Evolutionary conservation across 2,797 vertebrate genomes (phyloP).

Genomic region (Chloroceryle amazona): DNA sequence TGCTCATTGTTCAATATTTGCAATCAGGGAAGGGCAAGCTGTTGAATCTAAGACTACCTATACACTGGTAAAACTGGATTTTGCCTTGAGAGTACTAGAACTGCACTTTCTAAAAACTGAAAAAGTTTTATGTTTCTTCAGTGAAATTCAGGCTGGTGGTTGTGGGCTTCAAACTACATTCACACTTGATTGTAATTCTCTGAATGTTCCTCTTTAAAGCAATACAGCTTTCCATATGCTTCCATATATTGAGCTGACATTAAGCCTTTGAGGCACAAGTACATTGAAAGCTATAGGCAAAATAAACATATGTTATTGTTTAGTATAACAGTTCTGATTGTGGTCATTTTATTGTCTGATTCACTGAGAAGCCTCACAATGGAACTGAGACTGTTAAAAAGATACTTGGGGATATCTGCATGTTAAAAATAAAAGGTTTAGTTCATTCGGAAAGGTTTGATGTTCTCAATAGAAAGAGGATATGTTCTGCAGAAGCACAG

Average conservation of each 20-base stretch:
- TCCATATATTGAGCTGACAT: background rate
- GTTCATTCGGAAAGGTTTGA: background rate
- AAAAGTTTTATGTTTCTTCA: background rate
- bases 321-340: background rate
- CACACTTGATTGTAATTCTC: background rate
- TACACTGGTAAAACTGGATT: background rate
- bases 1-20: background rate
- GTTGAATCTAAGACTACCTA: background rate
- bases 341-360: background rate
- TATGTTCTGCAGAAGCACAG: constrained; percentile 4
- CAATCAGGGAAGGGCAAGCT: background rate
- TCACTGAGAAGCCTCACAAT: background rate
- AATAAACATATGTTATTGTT: background rate
- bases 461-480: background rate
- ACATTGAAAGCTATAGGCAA: background rate
- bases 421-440: background rate
- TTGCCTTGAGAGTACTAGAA: background rate
- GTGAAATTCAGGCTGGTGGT: background rate
- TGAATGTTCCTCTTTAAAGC: background rate
- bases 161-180: background rate
- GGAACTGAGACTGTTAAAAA: background rate
- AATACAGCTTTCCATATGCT: background rate
- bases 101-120: background rate
- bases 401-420: background rate
- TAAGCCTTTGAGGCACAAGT: background rate